Evolutionary conservation across 1,140 invertebrate species (phyloP), one percentile per base, ranked within the genome.

Genomic region (Macrocentrus cingulum): DNA sequence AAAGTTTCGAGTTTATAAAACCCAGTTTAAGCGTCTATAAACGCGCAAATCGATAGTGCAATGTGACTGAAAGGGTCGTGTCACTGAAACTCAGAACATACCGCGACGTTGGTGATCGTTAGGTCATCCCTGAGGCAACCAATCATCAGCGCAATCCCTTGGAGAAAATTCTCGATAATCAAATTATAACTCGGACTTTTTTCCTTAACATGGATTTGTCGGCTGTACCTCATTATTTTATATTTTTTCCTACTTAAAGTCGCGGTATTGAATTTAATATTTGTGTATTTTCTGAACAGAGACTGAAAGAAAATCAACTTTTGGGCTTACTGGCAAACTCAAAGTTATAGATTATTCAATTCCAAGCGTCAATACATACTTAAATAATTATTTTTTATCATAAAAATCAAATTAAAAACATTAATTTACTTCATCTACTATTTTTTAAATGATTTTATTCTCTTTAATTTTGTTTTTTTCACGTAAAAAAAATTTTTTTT

Each of bases 341-440:
- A 13, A 23, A 49, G 13, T 49, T 49, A 49, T 49, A 29, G 20
- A 23, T 8, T 49, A 23, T 49, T 8, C 6, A 49, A 49, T 49
- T 49, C 20, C 22, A 15, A 49, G 29, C 23, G 20, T 49, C 19
- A 23, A 23, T 49, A 6, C 23, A n/a, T 49, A 23, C 16, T 23
- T 23, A 23, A 15, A 19, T n/a, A n/a, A n/a, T n/a, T n/a, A n/a
- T n/a, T n/a, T n/a, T n/a, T n/a, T n/a, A n/a, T n/a, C n/a, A n/a
- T n/a, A n/a, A n/a, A n/a, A n/a, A n/a, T n/a, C n/a, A n/a, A n/a
- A n/a, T n/a, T n/a, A n/a, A n/a, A n/a, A n/a, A n/a, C n/a, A n/a
- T n/a, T n/a, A n/a, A n/a, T n/a, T n/a, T n/a, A n/a, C n/a, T n/a
- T n/a, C n/a, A n/a, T n/a, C n/a, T n/a, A n/a, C n/a, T n/a, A n/a